Evolutionary conservation across 2,113 vertebrate genomes (phyloP).

Genomic region (Rhabdornis inornatus): DNA sequence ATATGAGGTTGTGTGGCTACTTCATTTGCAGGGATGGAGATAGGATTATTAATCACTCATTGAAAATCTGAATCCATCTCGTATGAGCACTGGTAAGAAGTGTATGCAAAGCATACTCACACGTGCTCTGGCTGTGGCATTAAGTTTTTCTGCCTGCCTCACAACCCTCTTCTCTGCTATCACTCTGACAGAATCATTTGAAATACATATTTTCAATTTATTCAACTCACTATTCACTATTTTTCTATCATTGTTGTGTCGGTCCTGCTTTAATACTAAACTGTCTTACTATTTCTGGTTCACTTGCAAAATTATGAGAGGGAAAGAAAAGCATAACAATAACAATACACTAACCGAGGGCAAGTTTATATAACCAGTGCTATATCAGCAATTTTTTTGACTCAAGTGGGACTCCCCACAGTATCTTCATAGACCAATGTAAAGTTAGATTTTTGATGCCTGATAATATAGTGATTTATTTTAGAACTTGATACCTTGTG

Average conservation of each 20-base stretch:
- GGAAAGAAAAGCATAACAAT: constrained; percentile 42
- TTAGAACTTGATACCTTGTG: constrained; percentile 39
- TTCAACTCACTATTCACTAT: not conserved
- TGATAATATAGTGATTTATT: constrained; percentile 9
- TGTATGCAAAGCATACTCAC: not conserved
- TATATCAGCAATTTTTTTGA: not conserved
- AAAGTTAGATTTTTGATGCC: constrained; percentile 33
- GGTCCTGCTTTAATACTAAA: not conserved
- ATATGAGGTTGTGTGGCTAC: not conserved
- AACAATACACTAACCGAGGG: constrained; percentile 13
- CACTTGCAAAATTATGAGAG: not conserved
- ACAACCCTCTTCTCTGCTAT: not conserved
- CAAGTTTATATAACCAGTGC: constrained; percentile 27
- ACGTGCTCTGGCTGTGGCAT: rapidly evolving
- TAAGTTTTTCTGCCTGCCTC: not conserved
- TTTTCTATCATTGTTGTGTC: not conserved
- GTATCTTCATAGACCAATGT: not conserved
- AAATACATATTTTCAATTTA: not conserved
- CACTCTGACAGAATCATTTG: not conserved
- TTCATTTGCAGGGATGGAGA: not conserved
- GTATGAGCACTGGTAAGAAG: not conserved
- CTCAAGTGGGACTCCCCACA: not conserved
- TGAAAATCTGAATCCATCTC: not conserved
- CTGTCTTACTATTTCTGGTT: not conserved
- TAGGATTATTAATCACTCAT: not conserved